These are phyloP conservation scores for Mechanitis messenoides DNA, from an alignment of 2,888 invertebrate genomes.

Conservation along the genomic window DNA sequence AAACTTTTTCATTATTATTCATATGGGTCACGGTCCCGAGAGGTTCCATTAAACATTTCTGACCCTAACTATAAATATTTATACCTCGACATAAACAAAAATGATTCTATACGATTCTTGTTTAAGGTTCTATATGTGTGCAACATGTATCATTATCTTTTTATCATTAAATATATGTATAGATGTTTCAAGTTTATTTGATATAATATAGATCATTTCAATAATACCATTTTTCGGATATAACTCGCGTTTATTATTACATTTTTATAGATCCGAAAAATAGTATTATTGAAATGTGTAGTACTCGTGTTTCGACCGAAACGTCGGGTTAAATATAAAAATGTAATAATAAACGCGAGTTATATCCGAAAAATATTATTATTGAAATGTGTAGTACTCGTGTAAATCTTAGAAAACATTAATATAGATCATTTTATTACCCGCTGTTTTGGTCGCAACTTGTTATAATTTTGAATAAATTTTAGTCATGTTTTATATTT, in stretches of 20 bases:
- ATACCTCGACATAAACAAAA: slow-evolving; percentile 24
- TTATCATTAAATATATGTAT: background rate
- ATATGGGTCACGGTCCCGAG: slow-evolving; percentile 7
- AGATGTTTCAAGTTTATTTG: slow-evolving; percentile 7
- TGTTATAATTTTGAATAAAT: background rate
- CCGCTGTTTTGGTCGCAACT: background rate
- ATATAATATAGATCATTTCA: background rate
- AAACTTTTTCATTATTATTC: slow-evolving; percentile 5
- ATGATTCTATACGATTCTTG: slow-evolving; percentile 23
- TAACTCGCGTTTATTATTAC: no score
- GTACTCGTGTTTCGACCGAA: no score
- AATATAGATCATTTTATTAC: background rate
- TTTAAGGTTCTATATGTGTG: slow-evolving; percentile 16
- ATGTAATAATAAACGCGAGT: no score
- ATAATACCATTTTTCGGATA: no score
- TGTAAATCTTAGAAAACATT: no score
- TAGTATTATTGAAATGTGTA: no score
- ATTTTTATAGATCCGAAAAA: no score
- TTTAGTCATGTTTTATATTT: background rate
- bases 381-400: no score
- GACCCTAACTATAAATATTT: slow-evolving; percentile 31
- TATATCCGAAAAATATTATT: no score
- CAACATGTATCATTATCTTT: slow-evolving; percentile 2
- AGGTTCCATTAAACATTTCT: slow-evolving; percentile 11
- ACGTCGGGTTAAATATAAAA: no score